These are phyloP conservation scores for Cordylochernes scorpioides DNA, from an alignment of 2,888 invertebrate species.

Conservation along the genomic window DNA sequence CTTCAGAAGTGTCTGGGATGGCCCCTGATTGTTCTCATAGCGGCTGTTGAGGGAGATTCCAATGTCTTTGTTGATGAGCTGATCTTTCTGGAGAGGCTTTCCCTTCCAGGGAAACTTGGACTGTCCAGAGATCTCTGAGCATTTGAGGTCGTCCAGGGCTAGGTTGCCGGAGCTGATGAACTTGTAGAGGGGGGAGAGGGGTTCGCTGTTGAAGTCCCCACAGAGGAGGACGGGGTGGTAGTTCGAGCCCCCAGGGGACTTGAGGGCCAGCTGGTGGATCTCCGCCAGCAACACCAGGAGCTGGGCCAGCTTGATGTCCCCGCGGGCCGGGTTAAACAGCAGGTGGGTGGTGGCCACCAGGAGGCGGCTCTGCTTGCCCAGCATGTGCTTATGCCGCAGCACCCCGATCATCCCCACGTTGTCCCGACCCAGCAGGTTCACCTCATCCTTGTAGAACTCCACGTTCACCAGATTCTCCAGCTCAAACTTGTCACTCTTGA, in stretches of 20 bases:
- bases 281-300: constrained; percentile 53
- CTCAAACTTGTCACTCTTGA: constrained; percentile 36
- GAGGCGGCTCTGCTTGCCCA: constrained; percentile 24
- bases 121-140: constrained; percentile 22
- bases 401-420: constrained; percentile 61
- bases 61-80: too few relatives aligned
- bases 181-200: constrained; percentile 39
- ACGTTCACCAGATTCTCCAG: constrained; percentile 37
- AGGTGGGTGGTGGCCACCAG: constrained; percentile 71
- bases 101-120: too few relatives aligned
- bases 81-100: too few relatives aligned
- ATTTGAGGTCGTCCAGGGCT: constrained; percentile 18
- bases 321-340: constrained; percentile 62
- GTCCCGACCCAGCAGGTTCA: constrained; percentile 44
- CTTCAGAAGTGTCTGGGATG: too few relatives aligned
- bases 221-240: constrained; percentile 56
- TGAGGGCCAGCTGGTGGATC: constrained; percentile 45
- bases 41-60: too few relatives aligned
- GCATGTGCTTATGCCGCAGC: too few relatives aligned
- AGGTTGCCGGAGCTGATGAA: constrained; percentile 38
- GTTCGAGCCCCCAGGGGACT: constrained; percentile 17
- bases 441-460: constrained; percentile 34
- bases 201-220: constrained; percentile 73
- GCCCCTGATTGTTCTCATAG: too few relatives aligned
- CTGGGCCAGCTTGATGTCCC: constrained; percentile 72